These are phyloP conservation scores for Xenopus borealis DNA, from an alignment of 2,113 vertebrate genomes.

Conservation along the genomic window DNA sequence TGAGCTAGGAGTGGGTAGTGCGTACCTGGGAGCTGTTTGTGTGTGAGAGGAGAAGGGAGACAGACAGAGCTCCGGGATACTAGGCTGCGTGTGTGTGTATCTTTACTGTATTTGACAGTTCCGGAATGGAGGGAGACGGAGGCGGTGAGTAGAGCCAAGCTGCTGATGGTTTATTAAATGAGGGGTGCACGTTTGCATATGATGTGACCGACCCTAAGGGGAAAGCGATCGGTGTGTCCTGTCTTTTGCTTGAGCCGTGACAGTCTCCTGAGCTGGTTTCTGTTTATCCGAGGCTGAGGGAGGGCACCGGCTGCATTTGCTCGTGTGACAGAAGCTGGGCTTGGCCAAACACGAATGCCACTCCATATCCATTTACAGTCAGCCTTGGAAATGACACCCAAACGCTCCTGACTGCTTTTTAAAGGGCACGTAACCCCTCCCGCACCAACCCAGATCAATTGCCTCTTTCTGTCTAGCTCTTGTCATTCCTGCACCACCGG, in stretches of 20 bases:
- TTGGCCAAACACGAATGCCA: too few species aligned
- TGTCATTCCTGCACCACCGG: background rate
- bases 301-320: background rate
- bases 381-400: too few species aligned
- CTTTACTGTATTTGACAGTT: background rate
- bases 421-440: background rate
- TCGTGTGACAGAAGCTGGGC: too few species aligned
- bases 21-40: background rate
- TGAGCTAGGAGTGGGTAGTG: too few species aligned
- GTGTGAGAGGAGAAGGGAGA: background rate
- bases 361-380: too few species aligned
- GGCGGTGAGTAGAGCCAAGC: constrained; percentile 15
- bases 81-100: background rate
- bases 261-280: too few species aligned
- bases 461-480: background rate
- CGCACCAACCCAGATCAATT: background rate
- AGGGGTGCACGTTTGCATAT: too few species aligned
- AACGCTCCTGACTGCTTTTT: background rate
- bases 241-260: too few species aligned
- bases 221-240: too few species aligned
- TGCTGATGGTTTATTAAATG: too few species aligned
- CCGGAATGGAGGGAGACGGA: constrained; percentile 29
- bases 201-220: too few species aligned
- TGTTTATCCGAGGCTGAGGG: background rate
- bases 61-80: background rate